Conservation (phyloP, 2,797 vertebrate genomes). For the Mustela erminea region DNA sequence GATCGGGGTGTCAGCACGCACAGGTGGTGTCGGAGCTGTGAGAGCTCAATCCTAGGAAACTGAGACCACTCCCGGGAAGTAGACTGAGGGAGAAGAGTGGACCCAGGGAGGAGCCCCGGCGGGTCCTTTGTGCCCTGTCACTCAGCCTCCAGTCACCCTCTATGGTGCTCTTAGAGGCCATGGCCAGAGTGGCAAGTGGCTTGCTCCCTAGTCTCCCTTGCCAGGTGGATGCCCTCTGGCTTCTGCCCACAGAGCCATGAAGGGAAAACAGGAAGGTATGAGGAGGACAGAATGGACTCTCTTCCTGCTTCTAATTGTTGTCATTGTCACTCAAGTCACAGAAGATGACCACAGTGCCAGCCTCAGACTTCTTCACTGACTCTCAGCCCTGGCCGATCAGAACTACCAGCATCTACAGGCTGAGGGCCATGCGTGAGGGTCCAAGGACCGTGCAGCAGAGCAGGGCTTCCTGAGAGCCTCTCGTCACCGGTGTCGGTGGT, state of each 20-base stretch:
- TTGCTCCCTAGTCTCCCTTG: background rate
- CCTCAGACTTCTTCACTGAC: background rate
- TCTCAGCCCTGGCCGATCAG: background rate
- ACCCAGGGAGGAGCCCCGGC: background rate
- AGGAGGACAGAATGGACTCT: background rate
- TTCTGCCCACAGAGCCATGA: background rate
- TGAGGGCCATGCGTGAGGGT: accelerated
- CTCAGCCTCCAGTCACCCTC: background rate
- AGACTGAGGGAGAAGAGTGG: background rate
- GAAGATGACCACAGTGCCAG: background rate
- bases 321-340: background rate
- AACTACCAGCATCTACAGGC: background rate
- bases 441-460: background rate
- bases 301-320: background rate
- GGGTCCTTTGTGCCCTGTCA: background rate
- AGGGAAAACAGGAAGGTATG: background rate
- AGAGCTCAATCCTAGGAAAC: background rate
- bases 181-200: background rate
- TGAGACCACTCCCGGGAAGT: background rate
- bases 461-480: background rate
- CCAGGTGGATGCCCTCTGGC: background rate
- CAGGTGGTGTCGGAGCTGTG: background rate
- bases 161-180: background rate
- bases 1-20: background rate
- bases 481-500: background rate